Conservation (phyloP, 2,113 vertebrate genomes). For the Ranitomeya imitator region DNA sequence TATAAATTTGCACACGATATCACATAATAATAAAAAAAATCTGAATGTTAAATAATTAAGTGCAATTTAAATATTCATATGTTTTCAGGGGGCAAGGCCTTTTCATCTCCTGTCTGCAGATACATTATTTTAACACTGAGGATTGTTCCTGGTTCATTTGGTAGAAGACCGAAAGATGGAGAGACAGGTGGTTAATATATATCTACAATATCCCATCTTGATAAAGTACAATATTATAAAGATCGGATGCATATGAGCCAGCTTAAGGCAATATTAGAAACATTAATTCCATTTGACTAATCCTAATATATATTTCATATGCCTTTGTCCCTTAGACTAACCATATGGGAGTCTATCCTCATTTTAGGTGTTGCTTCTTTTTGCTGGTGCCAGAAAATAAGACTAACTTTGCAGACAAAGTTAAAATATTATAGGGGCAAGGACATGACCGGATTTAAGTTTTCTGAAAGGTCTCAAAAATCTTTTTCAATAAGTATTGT, state of each 20-base stretch:
- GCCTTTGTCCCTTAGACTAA: constrained; percentile 49
- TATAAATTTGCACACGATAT: constrained; percentile 58
- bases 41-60: constrained; percentile 78
- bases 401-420: constrained; percentile 46
- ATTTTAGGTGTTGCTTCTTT: constrained; percentile 39
- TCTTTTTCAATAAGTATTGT: background rate
- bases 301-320: constrained; percentile 68
- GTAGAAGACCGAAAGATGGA: constrained; percentile 64
- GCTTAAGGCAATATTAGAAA: constrained; percentile 66
- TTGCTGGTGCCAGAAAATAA: constrained; percentile 11
- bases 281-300: constrained; percentile 72
- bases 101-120: constrained; percentile 74
- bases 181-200: constrained; percentile 68
- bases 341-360: constrained; percentile 46
- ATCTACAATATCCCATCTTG: constrained; percentile 66
- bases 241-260: constrained; percentile 63
- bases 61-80: constrained; percentile 86
- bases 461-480: background rate
- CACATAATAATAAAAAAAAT: constrained; percentile 66
- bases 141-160: constrained; percentile 68
- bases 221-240: constrained; percentile 67
- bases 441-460: background rate
- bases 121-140: constrained; percentile 62
- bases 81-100: constrained; percentile 79
- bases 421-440: constrained; percentile 1